These are phyloP conservation scores for Platycercus adscitus DNA, from an alignment of 2,113 vertebrate genomes.

Conservation along the genomic window DNA sequence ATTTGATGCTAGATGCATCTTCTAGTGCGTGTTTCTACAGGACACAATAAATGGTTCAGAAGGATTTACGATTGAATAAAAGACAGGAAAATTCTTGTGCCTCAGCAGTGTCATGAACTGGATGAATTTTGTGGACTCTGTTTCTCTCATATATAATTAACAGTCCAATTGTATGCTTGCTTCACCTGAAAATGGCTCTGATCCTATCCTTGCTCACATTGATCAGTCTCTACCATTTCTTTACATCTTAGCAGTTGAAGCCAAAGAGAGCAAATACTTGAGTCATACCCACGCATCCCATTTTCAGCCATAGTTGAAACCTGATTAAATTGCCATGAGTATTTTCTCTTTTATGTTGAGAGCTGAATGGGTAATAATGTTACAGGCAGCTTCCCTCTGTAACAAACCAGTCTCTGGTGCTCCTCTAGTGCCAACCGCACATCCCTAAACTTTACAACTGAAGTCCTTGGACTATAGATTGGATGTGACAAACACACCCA, in stretches of 20 bases:
- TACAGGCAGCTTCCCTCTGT: not conserved
- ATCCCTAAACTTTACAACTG: not conserved
- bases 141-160: not conserved
- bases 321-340: not conserved
- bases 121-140: no score
- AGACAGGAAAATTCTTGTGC: not conserved
- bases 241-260: not conserved
- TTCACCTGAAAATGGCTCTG: not conserved
- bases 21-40: not conserved
- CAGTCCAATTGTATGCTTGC: not conserved
- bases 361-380: not conserved
- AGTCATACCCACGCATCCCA: not conserved
- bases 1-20: not conserved
- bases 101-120: not conserved
- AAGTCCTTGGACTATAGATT: conserved; percentile 72
- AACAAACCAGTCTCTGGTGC: not conserved
- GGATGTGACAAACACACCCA: conserved; percentile 79
- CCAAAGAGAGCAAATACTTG: not conserved
- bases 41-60: not conserved
- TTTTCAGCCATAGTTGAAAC: not conserved
- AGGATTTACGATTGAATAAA: not conserved
- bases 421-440: not conserved
- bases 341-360: not conserved
- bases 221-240: not conserved
- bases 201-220: not conserved